A percentile compares a stretch with the other conserved stretches of the same genome.
Conservation (phyloP, 2,888 invertebrate genomes). For the Meiosimyza decipiens region DNA sequence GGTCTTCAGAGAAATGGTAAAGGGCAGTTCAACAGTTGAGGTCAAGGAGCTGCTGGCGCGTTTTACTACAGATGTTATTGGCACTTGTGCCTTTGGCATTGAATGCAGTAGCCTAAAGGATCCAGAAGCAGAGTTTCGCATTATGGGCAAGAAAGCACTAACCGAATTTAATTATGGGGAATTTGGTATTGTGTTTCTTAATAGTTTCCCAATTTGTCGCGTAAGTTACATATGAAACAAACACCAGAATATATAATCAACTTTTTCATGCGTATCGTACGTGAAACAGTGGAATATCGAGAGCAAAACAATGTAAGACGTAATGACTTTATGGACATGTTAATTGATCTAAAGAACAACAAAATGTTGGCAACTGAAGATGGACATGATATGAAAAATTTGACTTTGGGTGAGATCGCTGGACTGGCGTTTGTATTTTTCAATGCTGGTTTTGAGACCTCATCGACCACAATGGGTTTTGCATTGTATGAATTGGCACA, state of each 20-base stretch:
- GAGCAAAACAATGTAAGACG: conserved; percentile 61
- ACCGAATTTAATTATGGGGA: conserved; percentile 42
- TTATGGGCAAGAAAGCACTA: conserved; percentile 53
- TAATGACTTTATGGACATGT: conserved; percentile 69
- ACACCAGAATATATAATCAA: conserved; percentile 53
- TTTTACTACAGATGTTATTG: conserved; percentile 70
- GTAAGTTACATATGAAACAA: conserved; percentile 48
- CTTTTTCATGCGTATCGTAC: conserved; percentile 61
- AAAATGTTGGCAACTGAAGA: conserved; percentile 49
- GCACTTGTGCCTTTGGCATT: conserved; percentile 68
- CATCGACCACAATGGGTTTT: conserved; percentile 72
- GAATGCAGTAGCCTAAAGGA: conserved; percentile 67
- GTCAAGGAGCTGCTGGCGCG: conserved; percentile 64
- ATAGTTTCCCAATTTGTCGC: conserved; percentile 52
- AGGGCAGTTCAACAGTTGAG: conserved; percentile 47
- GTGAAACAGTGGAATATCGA: conserved; percentile 63
- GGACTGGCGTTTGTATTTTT: conserved; percentile 57
- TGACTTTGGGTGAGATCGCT: conserved; percentile 53
- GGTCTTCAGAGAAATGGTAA: conserved; percentile 43
- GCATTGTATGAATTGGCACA: conserved; percentile 54
- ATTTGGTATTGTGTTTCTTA: conserved; percentile 41
- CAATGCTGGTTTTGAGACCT: conserved; percentile 73
- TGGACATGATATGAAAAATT: conserved; percentile 49
- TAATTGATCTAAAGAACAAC: conserved; percentile 64
- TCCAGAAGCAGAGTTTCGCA: conserved; percentile 63